Percentiles rank a stretch among this genome's conserved stretches.
Evolutionary conservation across 2,888 invertebrate genomes (phyloP).

Genomic region (Clostera curtula): DNA sequence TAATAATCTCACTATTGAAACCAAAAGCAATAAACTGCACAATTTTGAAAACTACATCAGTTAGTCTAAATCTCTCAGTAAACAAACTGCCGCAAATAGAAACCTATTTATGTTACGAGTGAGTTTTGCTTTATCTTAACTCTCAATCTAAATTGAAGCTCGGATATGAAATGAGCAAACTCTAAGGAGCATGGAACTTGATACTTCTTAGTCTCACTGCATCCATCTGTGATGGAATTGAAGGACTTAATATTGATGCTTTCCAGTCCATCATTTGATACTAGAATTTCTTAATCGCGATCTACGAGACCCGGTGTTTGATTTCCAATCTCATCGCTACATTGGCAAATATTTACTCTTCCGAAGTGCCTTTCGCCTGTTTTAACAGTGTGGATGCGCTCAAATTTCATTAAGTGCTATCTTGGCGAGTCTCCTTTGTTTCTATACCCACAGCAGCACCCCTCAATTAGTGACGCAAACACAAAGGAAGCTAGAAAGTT

Average conservation of each 20-base stretch:
- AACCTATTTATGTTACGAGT: slow-evolving; percentile 34
- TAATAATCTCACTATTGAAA: slow-evolving; percentile 38
- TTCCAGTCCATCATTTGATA: slow-evolving; percentile 22
- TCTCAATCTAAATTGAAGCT: slow-evolving; percentile 59
- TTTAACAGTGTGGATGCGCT: no score
- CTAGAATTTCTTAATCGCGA: slow-evolving; percentile 59
- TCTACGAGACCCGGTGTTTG: slow-evolving; percentile 49
- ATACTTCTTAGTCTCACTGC: slow-evolving; percentile 34
- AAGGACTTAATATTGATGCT: no score
- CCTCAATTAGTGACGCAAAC: slow-evolving; percentile 32
- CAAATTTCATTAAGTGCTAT: no score
- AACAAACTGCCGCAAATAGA: slow-evolving; percentile 41
- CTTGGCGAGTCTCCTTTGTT: background rate
- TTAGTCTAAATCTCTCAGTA: slow-evolving; percentile 21
- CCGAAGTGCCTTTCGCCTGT: slow-evolving; percentile 21
- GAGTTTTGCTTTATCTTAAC: slow-evolving; percentile 39
- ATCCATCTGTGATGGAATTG: slow-evolving; percentile 40
- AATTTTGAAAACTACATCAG: slow-evolving; percentile 22
- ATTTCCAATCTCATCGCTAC: slow-evolving; percentile 37
- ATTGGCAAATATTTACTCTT: slow-evolving; percentile 34
- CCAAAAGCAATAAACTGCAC: slow-evolving; percentile 30
- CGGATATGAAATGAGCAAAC: slow-evolving; percentile 46
- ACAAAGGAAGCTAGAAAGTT: slow-evolving; percentile 36
- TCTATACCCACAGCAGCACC: slow-evolving; percentile 11
- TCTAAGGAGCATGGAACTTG: slow-evolving; percentile 38